Evolutionary conservation across 2,888 invertebrate species (phyloP).

Genomic region (Cyrtodaria siliqua): DNA sequence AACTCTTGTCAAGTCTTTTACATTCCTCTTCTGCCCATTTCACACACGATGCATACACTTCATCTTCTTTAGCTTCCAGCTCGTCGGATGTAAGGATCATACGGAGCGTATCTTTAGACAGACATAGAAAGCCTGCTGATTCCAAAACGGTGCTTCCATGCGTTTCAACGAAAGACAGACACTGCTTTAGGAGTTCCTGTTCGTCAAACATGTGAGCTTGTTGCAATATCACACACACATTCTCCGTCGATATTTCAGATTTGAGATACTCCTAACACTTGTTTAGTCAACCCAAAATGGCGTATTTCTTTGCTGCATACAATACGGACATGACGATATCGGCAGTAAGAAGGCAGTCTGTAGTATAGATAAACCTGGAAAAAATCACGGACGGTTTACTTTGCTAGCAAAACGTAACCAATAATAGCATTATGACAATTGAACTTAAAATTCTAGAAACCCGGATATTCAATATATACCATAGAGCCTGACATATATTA

Average conservation of each 20-base stretch:
- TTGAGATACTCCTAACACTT: constrained; percentile 90
- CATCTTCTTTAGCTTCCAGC: constrained; percentile 87
- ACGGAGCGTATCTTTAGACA: constrained; percentile 89
- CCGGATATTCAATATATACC: no score
- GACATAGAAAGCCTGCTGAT: constrained; percentile 88
- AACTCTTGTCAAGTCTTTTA: constrained; percentile 38
- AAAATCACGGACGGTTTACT: no score
- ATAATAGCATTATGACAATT: no score
- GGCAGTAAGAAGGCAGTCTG: constrained; percentile 88
- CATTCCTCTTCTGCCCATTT: constrained; percentile 65
- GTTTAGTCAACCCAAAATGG: constrained; percentile 90
- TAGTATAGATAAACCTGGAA: constrained; percentile 89
- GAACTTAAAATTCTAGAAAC: no score
- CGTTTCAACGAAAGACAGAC: constrained; percentile 15
- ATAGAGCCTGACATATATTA: no score
- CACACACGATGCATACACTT: constrained; percentile 57
- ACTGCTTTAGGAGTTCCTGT: constrained; percentile 87
- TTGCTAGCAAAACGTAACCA: no score
- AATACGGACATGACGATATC: constrained; percentile 90
- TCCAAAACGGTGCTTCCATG: constrained; percentile 18
- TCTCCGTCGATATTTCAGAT: constrained; percentile 82
- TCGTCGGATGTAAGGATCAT: constrained; percentile 90
- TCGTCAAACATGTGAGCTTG: constrained; percentile 68
- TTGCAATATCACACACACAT: constrained; percentile 86
- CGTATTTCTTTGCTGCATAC: constrained; percentile 91